Percentiles rank a stretch among this genome's conserved stretches.
phyloP scores from a whole-genome alignment of 2,113 vertebrate species.

The Rutilus rutilus region DNA sequence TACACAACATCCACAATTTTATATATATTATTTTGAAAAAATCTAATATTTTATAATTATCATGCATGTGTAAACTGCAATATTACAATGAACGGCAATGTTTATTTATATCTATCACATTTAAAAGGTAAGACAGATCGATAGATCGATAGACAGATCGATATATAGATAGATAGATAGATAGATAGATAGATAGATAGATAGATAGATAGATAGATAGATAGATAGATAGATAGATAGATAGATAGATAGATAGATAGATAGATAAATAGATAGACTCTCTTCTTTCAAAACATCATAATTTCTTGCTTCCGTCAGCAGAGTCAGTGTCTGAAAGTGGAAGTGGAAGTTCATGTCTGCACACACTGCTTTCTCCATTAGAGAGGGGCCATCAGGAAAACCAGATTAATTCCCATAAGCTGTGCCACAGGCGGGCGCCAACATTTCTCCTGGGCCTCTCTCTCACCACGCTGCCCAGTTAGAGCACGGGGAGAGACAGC shows the following conservation, averaged over 20 bases:
- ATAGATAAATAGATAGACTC: not conserved
- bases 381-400: slow-evolving; percentile 47
- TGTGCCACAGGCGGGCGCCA: slow-evolving; percentile 39
- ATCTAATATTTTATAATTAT: too few relatives aligned
- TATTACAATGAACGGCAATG: not conserved
- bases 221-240: not conserved
- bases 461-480: not conserved
- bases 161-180: not conserved
- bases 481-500: slow-evolving; percentile 16
- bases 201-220: not conserved
- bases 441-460: slow-evolving; percentile 22
- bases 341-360: slow-evolving; percentile 58
- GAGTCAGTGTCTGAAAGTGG: slow-evolving; percentile 40
- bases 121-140: not conserved
- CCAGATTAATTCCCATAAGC: slow-evolving; percentile 51
- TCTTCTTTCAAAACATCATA: not conserved
- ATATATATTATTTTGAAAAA: too few relatives aligned
- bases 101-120: not conserved
- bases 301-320: slow-evolving; percentile 49
- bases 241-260: not conserved
- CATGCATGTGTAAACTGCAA: too few relatives aligned
- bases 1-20: too few relatives aligned
- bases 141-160: too few relatives aligned
- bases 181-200: not conserved
- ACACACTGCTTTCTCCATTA: slow-evolving; percentile 67